phyloP scores from a whole-genome alignment of 2,888 invertebrate species.

The Zhuqinia jingwanae region DNA sequence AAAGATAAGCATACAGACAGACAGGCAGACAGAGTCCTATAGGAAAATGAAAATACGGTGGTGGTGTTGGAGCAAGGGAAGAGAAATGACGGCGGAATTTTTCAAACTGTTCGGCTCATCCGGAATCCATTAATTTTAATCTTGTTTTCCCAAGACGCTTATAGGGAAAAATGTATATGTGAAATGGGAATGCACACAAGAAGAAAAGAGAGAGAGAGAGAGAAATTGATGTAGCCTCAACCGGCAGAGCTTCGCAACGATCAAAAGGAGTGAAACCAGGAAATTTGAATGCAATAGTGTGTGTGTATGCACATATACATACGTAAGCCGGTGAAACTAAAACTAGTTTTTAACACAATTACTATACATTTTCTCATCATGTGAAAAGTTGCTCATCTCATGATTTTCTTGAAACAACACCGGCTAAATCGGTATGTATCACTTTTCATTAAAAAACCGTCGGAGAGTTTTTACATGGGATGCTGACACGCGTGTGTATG shows the following conservation, averaged over 20 bases:
- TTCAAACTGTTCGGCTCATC: conserved; percentile 55
- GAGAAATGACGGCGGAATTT: conserved; percentile 47
- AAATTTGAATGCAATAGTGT: too few species aligned
- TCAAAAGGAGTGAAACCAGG: too few species aligned
- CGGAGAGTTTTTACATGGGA: background rate
- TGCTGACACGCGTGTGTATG: background rate
- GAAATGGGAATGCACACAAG: background rate
- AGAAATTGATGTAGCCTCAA: too few species aligned
- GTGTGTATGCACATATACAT: background rate
- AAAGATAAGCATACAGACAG: background rate
- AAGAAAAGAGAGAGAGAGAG: background rate
- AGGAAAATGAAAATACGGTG: too few species aligned
- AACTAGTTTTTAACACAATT: conserved; percentile 27
- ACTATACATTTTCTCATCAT: background rate
- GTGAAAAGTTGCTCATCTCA: background rate
- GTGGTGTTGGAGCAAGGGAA: background rate
- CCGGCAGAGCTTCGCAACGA: too few species aligned
- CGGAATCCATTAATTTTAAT: conserved; percentile 55
- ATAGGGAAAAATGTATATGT: background rate
- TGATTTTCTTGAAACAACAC: background rate
- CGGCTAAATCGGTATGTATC: background rate
- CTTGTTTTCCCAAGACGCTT: conserved; percentile 33
- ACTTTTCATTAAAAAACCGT: conserved; percentile 4
- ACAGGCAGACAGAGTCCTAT: background rate
- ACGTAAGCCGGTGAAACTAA: background rate